Base-by-base conservation (phyloP, 2,113 vertebrate genomes). In the Chamaetylas fuelleborni region DNA sequence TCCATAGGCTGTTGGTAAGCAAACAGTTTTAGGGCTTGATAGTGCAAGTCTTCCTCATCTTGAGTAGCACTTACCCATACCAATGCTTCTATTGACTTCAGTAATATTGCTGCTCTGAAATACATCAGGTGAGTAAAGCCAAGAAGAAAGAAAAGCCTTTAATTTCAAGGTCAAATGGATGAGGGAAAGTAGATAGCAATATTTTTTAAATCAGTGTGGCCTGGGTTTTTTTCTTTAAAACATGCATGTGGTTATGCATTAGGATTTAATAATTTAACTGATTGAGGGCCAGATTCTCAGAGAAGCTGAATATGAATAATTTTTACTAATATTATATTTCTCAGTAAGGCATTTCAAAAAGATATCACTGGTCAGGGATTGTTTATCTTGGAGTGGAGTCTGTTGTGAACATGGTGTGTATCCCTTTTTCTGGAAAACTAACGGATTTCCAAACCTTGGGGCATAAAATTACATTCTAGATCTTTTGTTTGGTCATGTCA, bases 11-110 rank as follows among this genome's bases (percentile, higher is more conserved):
- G 38, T 74, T 73, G 60, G 74, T 62, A 94, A 92, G 34, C 38
- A 97, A 95, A 73, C 43, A 90, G 90, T 93, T 96, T 94, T 78
- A 86, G 40, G 80, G 71, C n/a, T 73, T 96, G 74, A 81, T 74
- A 90, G 60, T 92, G 47, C 79, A 91, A 95, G 81, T 82, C 76
- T 81, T 94, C 51, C 58, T 94, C 74, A 78, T 91, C 81, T 86
- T 95, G 85, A 92, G 81, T 77, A 74, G 76, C 82, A 81, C 53
- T 86, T 88, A 88, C 42, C 71, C 64, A 38, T 81, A 71, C 84
- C 76, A 72, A 1, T 87, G 31, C 15, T 86, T 86, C 76, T 64
- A 5, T 60, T 93, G 85, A 91, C 81, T 90, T 91, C 56, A 56
- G 69, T 64, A 92, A 74, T 70, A 92, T 53, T 73, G 56, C 79